Evolutionary conservation across 2,113 vertebrate genomes (phyloP), one percentile per base, ranked within the genome.

Genomic region (Butorides virescens): DNA sequence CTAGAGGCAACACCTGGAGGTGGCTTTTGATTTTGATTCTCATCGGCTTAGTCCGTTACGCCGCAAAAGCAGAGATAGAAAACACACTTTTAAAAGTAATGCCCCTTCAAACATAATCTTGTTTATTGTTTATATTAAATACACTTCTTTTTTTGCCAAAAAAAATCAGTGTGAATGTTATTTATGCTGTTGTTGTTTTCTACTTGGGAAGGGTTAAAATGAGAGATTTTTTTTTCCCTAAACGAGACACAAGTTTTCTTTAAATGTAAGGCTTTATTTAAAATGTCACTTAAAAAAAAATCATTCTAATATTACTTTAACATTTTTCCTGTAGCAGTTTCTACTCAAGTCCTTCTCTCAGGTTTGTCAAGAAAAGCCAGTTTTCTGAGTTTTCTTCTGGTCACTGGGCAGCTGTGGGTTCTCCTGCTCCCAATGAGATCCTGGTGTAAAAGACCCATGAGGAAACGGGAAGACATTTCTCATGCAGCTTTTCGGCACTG

Each of bases 101-200:
- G 21, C 56, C 39, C 26, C 36, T 62, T 91, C 39, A 46, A 56
- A 67, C 9, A 29, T 50, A 26, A 67, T 16, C 42, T 52, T 71
- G 29, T 56, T 26, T 73, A 52, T 50, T 53, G 50, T 17, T 68
- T 68, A 8, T 23, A 46, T 32, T 71, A 85, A 85, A 46, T 62
- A 50, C 15, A 19, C 1, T 3, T 52, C 26, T 50, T 25, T 58
- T 29, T 50, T 25, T 4, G 0, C 2, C 2, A 39, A 58, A 39
- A 39, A 39, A 47, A 50, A 30, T 20, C 27, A n/a, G 9, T 52
- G 27, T 16, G 55, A 36, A 61, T 50, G 42, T 76, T 75, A 49
- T 50, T 61, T 32, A 49, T 36, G 25, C 13, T 72, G 29, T n/a
- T 83, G 17, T 27, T 32, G 27, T 75, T 65, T 65, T n/a, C 18